A percentile compares a stretch with the other conserved stretches of the same genome.
Conservation (phyloP, 2,797 vertebrate species). For the Mastacembelus armatus region DNA sequence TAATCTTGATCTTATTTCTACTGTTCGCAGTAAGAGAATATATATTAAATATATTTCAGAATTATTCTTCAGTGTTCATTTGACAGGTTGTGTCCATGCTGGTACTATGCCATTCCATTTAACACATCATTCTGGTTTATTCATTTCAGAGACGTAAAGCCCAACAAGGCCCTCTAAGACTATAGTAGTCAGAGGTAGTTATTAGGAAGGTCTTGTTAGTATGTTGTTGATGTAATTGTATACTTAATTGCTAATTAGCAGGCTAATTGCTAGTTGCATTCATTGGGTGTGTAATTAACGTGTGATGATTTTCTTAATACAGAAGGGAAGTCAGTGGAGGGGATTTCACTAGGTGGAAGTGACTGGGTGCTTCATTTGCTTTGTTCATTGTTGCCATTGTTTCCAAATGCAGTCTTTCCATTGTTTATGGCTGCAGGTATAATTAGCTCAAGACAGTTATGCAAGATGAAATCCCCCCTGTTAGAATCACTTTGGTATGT, state of each 20-base stretch:
- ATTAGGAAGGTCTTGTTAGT: constrained; percentile 51
- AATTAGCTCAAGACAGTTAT: not conserved
- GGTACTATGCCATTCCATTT: not conserved
- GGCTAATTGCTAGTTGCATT: constrained; percentile 53
- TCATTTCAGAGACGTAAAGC: constrained; percentile 25
- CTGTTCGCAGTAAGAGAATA: not conserved
- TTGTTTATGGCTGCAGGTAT: not conserved
- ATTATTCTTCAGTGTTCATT: not conserved
- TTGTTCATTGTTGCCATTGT: not conserved
- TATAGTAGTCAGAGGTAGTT: constrained; percentile 36
- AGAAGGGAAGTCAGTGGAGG: constrained; percentile 8
- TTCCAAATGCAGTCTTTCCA: not conserved
- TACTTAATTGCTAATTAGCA: constrained; percentile 58
- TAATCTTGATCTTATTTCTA: not conserved
- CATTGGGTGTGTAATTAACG: constrained; percentile 49
- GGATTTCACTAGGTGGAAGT: not conserved
- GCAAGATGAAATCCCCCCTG: not conserved
- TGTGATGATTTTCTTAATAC: constrained; percentile 24
- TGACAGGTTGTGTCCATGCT: not conserved
- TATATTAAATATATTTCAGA: not conserved
- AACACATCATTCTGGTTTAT: constrained; percentile 17
- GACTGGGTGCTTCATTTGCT: not conserved
- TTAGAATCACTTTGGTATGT: not conserved
- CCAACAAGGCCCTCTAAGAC: not conserved
- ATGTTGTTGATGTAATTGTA: constrained; percentile 59